Evolutionary conservation across 2,888 invertebrate genomes (phyloP).

Genomic region (Acanthopleura granulata): DNA sequence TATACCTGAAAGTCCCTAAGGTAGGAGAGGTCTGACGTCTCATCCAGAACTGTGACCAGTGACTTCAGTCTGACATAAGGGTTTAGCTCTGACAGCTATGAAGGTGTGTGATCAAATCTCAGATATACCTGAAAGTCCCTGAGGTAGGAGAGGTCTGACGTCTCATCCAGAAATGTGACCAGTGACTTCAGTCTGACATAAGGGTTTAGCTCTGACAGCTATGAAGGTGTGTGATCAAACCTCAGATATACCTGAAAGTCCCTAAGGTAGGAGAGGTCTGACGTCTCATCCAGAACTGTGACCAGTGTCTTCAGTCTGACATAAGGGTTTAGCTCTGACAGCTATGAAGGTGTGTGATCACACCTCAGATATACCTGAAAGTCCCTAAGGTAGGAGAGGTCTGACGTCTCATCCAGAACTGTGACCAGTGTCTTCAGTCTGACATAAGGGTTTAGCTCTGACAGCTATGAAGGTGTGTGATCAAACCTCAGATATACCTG

Average conservation of each 20-base stretch:
- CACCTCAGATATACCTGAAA: slow-evolving; percentile 24
- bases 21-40: slow-evolving; percentile 50
- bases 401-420: slow-evolving; percentile 41
- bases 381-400: slow-evolving; percentile 54
- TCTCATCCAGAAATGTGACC: slow-evolving; percentile 40
- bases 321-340: slow-evolving; percentile 65
- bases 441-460: slow-evolving; percentile 68
- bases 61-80: slow-evolving; percentile 64
- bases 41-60: slow-evolving; percentile 39
- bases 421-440: slow-evolving; percentile 48
- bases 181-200: slow-evolving; percentile 60
- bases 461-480: no score
- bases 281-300: slow-evolving; percentile 36
- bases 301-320: slow-evolving; percentile 56
- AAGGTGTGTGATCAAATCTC: no score
- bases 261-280: slow-evolving; percentile 54
- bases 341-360: no score
- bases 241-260: slow-evolving; percentile 30
- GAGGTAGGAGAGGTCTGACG: slow-evolving; percentile 54
- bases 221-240: no score
- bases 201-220: slow-evolving; percentile 61
- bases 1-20: slow-evolving; percentile 40
- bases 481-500: not conserved
- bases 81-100: slow-evolving; percentile 55
- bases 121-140: slow-evolving; percentile 33